These are phyloP conservation scores for Mercenaria mercenaria DNA, from an alignment of 1,140 invertebrate species.

Conservation along the genomic window DNA sequence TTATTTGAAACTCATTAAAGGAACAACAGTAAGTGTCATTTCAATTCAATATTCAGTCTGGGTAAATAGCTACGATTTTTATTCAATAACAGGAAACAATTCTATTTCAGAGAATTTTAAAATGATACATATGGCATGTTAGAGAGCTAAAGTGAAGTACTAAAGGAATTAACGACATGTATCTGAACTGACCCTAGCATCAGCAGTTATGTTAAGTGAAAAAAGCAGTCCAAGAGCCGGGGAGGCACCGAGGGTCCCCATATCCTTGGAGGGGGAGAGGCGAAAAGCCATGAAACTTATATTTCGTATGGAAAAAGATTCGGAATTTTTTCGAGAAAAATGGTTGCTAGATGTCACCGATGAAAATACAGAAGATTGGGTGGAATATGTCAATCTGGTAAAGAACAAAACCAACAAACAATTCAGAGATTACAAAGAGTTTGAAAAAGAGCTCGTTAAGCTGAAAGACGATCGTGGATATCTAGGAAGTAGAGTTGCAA, in stretches of 20 bases:
- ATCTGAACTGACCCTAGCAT: too few relatives aligned
- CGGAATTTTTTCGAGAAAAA: slow-evolving; percentile 44
- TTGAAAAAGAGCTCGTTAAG: slow-evolving; percentile 32
- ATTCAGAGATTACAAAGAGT: slow-evolving; percentile 30
- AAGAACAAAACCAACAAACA: background rate
- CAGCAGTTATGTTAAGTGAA: slow-evolving; percentile 47
- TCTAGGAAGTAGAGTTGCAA: slow-evolving; percentile 25
- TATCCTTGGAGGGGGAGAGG: slow-evolving; percentile 60
- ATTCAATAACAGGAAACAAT: too few relatives aligned
- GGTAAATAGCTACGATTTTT: too few relatives aligned
- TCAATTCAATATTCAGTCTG: too few relatives aligned
- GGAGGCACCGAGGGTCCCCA: slow-evolving; percentile 45
- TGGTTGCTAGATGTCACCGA: slow-evolving; percentile 50
- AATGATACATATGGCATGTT: too few relatives aligned
- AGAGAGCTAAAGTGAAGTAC: too few relatives aligned
- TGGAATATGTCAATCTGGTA: slow-evolving; percentile 52
- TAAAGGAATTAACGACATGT: too few relatives aligned
- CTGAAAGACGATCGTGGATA: slow-evolving; percentile 36
- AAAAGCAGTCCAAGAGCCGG: slow-evolving; percentile 49
- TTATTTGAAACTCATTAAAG: background rate
- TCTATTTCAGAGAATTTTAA: too few relatives aligned
- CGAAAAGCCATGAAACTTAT: slow-evolving; percentile 58
- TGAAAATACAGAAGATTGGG: slow-evolving; percentile 58
- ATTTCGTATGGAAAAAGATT: slow-evolving; percentile 46
- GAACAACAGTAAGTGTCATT: too few relatives aligned